Base-by-base conservation (phyloP, 2,113 vertebrate species). In the Peromyscus californicus region DNA sequence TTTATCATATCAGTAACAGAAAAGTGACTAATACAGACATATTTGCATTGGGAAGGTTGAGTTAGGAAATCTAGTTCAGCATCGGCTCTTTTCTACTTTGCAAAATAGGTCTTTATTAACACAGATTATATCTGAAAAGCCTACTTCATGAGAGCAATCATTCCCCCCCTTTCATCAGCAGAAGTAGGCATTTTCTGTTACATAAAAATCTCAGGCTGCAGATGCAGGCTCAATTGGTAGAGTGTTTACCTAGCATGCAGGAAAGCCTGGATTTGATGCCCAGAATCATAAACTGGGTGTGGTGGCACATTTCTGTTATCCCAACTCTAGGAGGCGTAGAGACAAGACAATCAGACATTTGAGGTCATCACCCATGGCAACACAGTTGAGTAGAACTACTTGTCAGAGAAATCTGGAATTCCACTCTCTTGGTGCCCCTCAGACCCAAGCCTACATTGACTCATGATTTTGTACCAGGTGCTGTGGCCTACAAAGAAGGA, bases 101-200 rank as follows among this genome's bases (percentile, higher is more conserved):
- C 69, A 70, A 74, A 12, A 5, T 24, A 12, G 45, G 59, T 67
- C 42, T 70, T 82, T 76, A 84, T 3, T 36, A 87, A 54, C 12
- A 57, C 80, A 92, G 65, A 76, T 75, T n/a, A 75, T 24, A 24
- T 70, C 39, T 90, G 80, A 51, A 92, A 96, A 92, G 72, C 63
- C 57, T 59, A 0, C 7, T 31, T 65, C 36, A n/a, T 36, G 22
- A 12, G 19, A 42, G 24, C 12, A 4, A 31, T 61, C 24, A 15
- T 54, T 72, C 39, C 63, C 61, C 7, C 45, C 59, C 13, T 22
- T 11, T 63, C 33, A 36, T 45, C 75, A 51, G 29, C 31, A 2
- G 51, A 19, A 21, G 80, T 54, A 13, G 70, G 69, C 69, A 70
- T 78, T 93, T 88, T 89, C 88, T 42, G 51, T 48, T 51, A 26